Percentiles rank a stretch among this genome's conserved stretches.
Conservation (phyloP, 2,113 vertebrate species). For the Piaya cayana region DNA sequence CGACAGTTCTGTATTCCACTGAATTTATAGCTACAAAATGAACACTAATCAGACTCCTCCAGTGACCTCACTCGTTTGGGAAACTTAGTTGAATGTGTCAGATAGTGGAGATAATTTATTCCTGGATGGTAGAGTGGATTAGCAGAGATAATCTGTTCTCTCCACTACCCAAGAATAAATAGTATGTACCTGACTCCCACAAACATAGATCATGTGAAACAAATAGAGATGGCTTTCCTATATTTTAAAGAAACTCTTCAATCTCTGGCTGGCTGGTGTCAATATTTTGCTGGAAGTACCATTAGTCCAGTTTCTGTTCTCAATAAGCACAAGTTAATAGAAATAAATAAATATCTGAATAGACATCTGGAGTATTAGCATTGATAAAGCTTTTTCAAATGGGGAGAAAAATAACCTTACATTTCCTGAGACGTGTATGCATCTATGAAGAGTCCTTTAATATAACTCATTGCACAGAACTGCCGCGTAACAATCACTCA, state of each 20-base stretch:
- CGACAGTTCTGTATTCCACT: neutral
- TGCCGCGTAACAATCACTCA: neutral
- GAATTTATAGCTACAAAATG: neutral
- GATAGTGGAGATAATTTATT: neutral
- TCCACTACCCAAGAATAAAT: neutral
- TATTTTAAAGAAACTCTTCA: constrained; percentile 33
- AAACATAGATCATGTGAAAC: neutral
- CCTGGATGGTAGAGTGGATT: neutral
- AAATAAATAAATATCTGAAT: constrained; percentile 32
- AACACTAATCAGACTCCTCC: neutral
- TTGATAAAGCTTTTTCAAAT: neutral
- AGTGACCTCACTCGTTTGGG: neutral
- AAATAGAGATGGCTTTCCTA: constrained; percentile 36
- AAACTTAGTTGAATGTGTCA: neutral
- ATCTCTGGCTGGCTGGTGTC: constrained; percentile 19
- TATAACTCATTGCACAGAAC: neutral
- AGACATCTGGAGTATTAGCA: neutral
- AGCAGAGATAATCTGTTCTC: neutral
- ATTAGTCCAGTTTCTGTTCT: neutral
- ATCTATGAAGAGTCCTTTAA: neutral
- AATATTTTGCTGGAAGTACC: constrained; percentile 11
- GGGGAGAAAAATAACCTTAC: neutral
- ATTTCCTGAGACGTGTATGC: neutral
- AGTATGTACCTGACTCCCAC: neutral
- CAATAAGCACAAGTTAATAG: neutral